Conservation (phyloP, 2,113 vertebrate genomes). For the Ovis aries region ARS-UI_Ramb_v3.0 NC_056059.1:44064501-44065000, state of each 20-base stretch:
- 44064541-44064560: not conserved
- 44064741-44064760: slow-evolving; percentile 80
- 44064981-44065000: slow-evolving; percentile 72
- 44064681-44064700: slow-evolving; percentile 74
- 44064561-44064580: not conserved
- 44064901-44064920: slow-evolving; percentile 82
- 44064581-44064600: not conserved
- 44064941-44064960: slow-evolving; percentile 73
- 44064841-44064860: slow-evolving; percentile 78
- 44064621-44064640: slow-evolving; percentile 66
- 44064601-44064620: slow-evolving; percentile 30
- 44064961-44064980: slow-evolving; percentile 84
- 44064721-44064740: slow-evolving; percentile 78
- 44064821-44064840: slow-evolving; percentile 78
- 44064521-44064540: slow-evolving; percentile 43
- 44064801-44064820: slow-evolving; percentile 77
- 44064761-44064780: slow-evolving; percentile 77
- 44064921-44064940: slow-evolving; percentile 81
- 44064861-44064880: slow-evolving; percentile 77
- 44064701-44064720: slow-evolving; percentile 75
- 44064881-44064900: slow-evolving; percentile 80
- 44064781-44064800: slow-evolving; percentile 82
- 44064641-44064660: slow-evolving; percentile 74
- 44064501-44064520: slow-evolving; percentile 34
- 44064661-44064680: slow-evolving; percentile 69